Base-by-base conservation (phyloP, 2,888 invertebrate species). In the Melinaea marsaeus region DNA sequence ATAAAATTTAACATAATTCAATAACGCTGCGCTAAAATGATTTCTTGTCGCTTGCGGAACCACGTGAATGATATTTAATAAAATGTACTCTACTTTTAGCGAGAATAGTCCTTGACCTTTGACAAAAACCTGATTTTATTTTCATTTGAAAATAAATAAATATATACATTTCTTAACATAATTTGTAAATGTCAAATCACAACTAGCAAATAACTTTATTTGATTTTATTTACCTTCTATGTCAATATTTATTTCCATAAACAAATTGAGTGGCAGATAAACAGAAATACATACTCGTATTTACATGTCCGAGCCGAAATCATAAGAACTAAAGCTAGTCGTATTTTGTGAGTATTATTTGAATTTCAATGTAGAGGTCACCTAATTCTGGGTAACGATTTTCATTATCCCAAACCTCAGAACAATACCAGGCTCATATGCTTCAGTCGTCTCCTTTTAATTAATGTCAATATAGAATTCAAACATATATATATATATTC, bases 21-120 rank as follows among this genome's bases (percentile, higher is more conserved):
- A 86, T 22, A 83, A 85, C 81, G 81, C 82, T 81, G 81, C 83
- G 83, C 82, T 85, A 86, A 85, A 81, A 81, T 75, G 78, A 83
- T 83, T 82, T 82, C 77, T 32, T 51, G 51, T 32, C 51, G 51
- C 51, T 51, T 22, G 9, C 32, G 51, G 32, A 32, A 77, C 74
- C 67, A 72, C 72, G 74, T 74, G 76, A 75, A 72, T 76, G 73
- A 74, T 74, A 80, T 81, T 78, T 79, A 80, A 78, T 79, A 76
- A 74, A 72, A 73, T 72, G 69, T 71, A 56, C 59, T 58, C 58
- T 57, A 62, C 56, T 66, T 64, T 64, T 22, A 51, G 4, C 57
- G 61, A 47, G 57, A 9, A 47, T 11, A 42, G 35, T n/a, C 22
- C 22, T 7, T 37, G 32, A 37, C 54, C 45, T 60, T 55, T 35